Conservation (phyloP, 2,113 vertebrate species). For the Eulacestoma nigropectus region DNA sequence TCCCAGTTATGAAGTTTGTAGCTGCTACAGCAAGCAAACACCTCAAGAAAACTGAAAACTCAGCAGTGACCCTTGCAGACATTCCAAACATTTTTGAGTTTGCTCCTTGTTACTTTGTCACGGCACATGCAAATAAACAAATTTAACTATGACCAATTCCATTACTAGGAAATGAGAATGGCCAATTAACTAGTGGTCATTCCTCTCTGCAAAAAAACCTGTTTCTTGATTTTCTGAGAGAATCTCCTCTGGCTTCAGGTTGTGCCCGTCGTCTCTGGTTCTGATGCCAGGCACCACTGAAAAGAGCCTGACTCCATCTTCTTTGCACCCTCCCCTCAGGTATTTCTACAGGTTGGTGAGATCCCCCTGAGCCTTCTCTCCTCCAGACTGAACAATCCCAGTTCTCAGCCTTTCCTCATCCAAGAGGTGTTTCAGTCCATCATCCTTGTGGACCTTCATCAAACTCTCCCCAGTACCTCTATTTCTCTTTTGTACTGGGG, state of each 20-base stretch:
- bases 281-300: background rate
- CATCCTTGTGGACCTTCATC: background rate
- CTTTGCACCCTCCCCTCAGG: background rate
- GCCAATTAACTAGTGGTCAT: background rate
- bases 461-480: background rate
- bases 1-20: background rate
- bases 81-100: background rate
- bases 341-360: background rate
- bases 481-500: background rate
- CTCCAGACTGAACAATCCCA: background rate
- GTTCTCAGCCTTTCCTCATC: background rate
- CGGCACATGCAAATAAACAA: rapidly evolving
- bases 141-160: background rate
- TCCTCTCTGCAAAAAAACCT: background rate
- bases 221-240: background rate
- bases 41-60: background rate
- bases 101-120: background rate
- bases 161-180: background rate
- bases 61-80: background rate
- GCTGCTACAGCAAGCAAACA: background rate
- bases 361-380: background rate
- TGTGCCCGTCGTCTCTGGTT: background rate
- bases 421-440: background rate
- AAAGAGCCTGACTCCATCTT: background rate
- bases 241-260: background rate